Evolutionary conservation across 2,888 invertebrate species (phyloP).

Genomic region (Lasioglossum villosulum): DNA sequence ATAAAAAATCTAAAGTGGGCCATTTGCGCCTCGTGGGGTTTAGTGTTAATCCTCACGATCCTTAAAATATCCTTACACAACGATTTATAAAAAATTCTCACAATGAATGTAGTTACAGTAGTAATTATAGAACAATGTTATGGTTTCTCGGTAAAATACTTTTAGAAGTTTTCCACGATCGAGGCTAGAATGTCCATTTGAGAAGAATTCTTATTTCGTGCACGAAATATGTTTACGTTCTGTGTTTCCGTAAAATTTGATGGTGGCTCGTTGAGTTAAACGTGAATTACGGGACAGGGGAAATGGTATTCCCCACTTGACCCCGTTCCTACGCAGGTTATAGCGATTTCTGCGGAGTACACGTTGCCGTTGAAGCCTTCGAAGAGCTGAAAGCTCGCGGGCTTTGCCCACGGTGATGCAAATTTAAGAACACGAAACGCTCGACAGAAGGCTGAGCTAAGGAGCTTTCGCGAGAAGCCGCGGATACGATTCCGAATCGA

Average conservation of each 20-base stretch:
- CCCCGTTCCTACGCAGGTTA: conserved; percentile 15
- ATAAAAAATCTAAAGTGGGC: no score
- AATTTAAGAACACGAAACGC: conserved; percentile 21
- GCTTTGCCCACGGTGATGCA: conserved; percentile 22
- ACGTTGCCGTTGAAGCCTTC: conserved; percentile 8
- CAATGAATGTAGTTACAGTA: no score
- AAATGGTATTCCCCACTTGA: conserved; percentile 18
- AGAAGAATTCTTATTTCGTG: neutral
- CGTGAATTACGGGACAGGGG: conserved; percentile 1
- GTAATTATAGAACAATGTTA: neutral
- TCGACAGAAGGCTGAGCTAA: conserved; percentile 5
- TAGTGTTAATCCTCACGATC: no score
- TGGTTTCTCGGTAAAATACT: neutral
- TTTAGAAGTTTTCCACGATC: neutral
- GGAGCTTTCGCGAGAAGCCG: conserved; percentile 20
- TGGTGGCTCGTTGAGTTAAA: neutral
- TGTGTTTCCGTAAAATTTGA: conserved; percentile 11
- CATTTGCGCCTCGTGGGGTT: no score
- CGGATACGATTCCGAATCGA: conserved; percentile 17
- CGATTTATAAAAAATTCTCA: no score
- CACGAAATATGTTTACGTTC: neutral
- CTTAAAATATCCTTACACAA: no score
- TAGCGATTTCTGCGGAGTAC: conserved; percentile 6
- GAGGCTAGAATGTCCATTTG: neutral
- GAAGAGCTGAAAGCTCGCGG: conserved; percentile 14